Conservation (phyloP, 2,113 vertebrate genomes). For the Sebastes fasciatus region DNA sequence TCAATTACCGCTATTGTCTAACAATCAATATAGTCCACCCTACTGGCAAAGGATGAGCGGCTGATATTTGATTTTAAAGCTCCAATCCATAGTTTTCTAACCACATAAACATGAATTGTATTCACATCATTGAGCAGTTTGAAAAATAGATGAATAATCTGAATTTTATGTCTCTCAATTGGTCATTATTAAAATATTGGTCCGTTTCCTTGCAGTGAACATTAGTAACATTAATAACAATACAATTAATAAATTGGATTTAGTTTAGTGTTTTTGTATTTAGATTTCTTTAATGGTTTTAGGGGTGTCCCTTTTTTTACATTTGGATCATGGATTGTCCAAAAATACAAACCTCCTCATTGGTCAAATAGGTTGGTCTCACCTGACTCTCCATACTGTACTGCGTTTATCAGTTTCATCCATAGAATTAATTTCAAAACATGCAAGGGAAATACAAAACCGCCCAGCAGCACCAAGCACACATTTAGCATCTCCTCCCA, state of each 20-base stretch:
- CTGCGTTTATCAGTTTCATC: not conserved
- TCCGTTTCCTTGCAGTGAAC: not conserved
- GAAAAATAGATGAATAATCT: not conserved
- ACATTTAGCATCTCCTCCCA: conserved; percentile 14
- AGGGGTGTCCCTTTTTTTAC: too few relatives aligned
- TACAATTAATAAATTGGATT: not conserved
- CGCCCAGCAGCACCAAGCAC: not conserved
- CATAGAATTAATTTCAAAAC: conserved; percentile 14
- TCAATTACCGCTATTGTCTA: not conserved
- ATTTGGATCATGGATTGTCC: too few relatives aligned
- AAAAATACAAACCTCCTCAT: not conserved
- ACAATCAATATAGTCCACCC: not conserved
- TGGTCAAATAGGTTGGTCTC: not conserved
- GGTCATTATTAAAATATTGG: not conserved
- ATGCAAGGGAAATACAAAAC: conserved; percentile 9
- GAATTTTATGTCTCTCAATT: not conserved
- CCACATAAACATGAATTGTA: not conserved
- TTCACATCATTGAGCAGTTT: not conserved
- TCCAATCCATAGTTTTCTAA: not conserved
- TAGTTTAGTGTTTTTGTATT: not conserved
- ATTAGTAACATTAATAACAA: not conserved
- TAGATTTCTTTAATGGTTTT: not conserved
- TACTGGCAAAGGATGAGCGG: not conserved
- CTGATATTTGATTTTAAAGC: not conserved
- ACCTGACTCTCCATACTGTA: not conserved